phyloP scores from a whole-genome alignment of 2,888 invertebrate genomes.

The Aphodius sticticus region DNA sequence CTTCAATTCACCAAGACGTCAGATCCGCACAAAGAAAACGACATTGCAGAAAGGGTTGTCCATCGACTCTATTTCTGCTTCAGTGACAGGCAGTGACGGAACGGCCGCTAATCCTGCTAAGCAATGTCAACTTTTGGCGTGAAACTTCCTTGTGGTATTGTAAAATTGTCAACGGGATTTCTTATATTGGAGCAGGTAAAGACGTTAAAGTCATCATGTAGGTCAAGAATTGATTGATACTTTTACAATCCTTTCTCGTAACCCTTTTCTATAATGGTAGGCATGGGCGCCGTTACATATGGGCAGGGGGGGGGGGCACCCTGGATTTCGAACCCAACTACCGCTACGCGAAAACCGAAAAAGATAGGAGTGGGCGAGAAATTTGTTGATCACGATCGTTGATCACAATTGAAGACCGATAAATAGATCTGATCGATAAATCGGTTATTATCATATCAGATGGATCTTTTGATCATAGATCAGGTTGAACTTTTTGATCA shows the following conservation, averaged over 20 bases:
- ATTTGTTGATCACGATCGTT: too few species aligned
- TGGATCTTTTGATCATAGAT: too few species aligned
- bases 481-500: too few species aligned
- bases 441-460: too few species aligned
- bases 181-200: background rate
- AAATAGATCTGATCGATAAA: too few species aligned
- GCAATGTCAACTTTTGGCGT: background rate
- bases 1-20: background rate
- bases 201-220: background rate
- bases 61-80: background rate
- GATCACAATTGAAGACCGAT: too few species aligned
- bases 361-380: too few species aligned
- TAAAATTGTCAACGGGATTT: background rate
- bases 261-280: background rate
- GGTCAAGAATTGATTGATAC: background rate
- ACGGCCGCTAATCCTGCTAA: background rate
- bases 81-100: slow-evolving; percentile 4
- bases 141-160: background rate
- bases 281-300: too few species aligned
- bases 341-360: too few species aligned
- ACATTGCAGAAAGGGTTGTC: background rate
- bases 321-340: too few species aligned
- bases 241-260: background rate
- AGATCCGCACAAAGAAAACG: background rate
- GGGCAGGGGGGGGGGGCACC: too few species aligned